These are phyloP conservation scores for Hartigia nigra DNA, from an alignment of 2,888 invertebrate species.

Conservation along the genomic window DNA sequence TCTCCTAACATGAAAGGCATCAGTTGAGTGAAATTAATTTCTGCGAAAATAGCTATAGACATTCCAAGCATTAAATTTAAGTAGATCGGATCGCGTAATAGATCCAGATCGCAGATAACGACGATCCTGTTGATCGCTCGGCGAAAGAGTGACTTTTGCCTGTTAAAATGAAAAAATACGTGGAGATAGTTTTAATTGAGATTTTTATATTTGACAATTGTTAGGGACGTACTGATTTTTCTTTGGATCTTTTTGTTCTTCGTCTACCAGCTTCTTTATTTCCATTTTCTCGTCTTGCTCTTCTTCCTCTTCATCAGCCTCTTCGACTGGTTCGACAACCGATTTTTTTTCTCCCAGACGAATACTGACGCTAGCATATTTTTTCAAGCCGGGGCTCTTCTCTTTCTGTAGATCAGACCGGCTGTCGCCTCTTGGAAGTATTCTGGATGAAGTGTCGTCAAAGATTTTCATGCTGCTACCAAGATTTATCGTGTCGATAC, in stretches of 20 bases:
- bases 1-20: constrained; percentile 77
- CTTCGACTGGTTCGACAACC: constrained; percentile 19
- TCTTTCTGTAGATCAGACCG: background rate
- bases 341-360: background rate
- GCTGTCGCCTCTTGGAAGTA: background rate
- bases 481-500: constrained; percentile 69
- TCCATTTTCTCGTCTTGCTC: constrained; percentile 48
- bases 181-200: background rate
- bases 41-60: constrained; percentile 76
- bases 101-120: constrained; percentile 73
- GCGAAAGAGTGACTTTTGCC: background rate
- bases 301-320: constrained; percentile 29
- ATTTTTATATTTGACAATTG: background rate
- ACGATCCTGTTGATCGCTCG: constrained; percentile 59
- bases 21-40: constrained; percentile 76
- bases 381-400: background rate
- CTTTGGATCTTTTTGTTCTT: constrained; percentile 53
- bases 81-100: constrained; percentile 76
- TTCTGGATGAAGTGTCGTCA: constrained; percentile 52
- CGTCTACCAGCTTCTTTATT: constrained; percentile 47
- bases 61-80: constrained; percentile 76
- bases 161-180: background rate
- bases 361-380: constrained; percentile 2
- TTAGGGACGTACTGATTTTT: constrained; percentile 32
- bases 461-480: constrained; percentile 74